Conservation (phyloP, 2,113 vertebrate genomes). For the Murina feae region DNA sequence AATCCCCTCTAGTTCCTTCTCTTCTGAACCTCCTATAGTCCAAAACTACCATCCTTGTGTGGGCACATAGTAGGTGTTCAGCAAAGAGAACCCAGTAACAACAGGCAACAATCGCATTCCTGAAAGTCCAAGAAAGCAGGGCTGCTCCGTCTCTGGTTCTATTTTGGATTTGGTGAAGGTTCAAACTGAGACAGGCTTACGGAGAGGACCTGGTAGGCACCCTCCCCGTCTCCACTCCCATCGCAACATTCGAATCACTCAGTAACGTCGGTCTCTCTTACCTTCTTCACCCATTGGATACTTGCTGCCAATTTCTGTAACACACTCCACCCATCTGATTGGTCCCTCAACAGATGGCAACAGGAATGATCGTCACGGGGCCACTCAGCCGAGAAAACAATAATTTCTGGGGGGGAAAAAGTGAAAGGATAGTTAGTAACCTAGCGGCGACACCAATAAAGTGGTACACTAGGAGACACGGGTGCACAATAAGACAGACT, state of each 20-base stretch:
- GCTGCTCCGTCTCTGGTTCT: background rate
- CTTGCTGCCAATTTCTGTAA: constrained; percentile 80
- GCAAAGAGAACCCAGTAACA: background rate
- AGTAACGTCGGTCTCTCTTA: constrained; percentile 47
- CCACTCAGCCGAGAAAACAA: constrained; percentile 50
- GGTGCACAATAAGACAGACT: background rate
- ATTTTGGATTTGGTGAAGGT: background rate
- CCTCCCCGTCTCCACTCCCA: background rate
- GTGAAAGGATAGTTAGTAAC: constrained; percentile 52
- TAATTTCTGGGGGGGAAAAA: constrained; percentile 65
- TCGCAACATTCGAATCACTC: background rate
- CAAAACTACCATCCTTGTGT: background rate
- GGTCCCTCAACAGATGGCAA: constrained; percentile 29
- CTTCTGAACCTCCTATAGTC: background rate
- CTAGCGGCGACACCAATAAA: background rate
- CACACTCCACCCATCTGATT: constrained; percentile 78
- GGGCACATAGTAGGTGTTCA: background rate
- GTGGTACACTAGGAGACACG: background rate
- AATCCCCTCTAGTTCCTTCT: background rate
- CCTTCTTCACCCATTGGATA: constrained; percentile 86
- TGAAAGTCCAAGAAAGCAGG: background rate
- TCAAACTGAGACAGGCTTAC: background rate
- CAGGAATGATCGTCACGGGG: background rate
- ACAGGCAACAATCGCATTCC: background rate
- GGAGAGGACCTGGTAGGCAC: fast-evolving